Evolutionary conservation across 2,797 vertebrate genomes (phyloP).

Genomic region (Sebastes hopkinsi): DNA sequence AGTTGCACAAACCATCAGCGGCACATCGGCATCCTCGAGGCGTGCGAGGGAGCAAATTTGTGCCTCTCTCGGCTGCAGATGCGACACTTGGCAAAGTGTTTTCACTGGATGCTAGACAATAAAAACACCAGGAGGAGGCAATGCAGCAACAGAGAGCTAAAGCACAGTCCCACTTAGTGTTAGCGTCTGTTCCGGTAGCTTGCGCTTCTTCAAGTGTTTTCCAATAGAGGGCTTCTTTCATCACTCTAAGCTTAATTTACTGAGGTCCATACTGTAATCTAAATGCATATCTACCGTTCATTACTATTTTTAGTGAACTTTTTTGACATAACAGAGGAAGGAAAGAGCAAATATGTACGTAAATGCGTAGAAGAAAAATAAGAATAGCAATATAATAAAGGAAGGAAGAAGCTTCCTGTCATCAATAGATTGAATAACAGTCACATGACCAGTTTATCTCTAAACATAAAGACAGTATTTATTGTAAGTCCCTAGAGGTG

Average conservation of each 20-base stretch:
- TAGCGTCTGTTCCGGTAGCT: constrained; percentile 13
- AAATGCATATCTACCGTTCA: not conserved
- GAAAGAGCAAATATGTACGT: not conserved
- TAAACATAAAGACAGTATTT: not conserved
- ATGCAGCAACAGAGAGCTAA: constrained; percentile 14
- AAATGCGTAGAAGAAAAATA: not conserved
- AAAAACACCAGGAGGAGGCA: constrained; percentile 35
- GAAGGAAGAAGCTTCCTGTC: not conserved
- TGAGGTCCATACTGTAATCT: not conserved
- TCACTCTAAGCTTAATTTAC: not conserved
- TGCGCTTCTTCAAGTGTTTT: not conserved
- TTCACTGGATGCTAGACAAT: constrained; percentile 48
- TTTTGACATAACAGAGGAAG: not conserved
- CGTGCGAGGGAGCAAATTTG: constrained; percentile 44
- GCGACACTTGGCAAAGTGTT: constrained; percentile 46
- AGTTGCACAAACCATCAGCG: constrained; percentile 64
- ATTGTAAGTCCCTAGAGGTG: not conserved
- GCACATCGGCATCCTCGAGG: constrained; percentile 59
- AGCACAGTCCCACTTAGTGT: constrained; percentile 22
- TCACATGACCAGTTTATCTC: not conserved
- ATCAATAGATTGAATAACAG: not conserved
- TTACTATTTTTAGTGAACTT: not conserved
- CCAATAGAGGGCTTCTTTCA: constrained; percentile 5
- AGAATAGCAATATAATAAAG: not conserved
- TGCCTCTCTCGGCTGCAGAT: constrained; percentile 47